Evolutionary conservation across 1,140 invertebrate species (phyloP).

Genomic region (Drepana arcuata): DNA sequence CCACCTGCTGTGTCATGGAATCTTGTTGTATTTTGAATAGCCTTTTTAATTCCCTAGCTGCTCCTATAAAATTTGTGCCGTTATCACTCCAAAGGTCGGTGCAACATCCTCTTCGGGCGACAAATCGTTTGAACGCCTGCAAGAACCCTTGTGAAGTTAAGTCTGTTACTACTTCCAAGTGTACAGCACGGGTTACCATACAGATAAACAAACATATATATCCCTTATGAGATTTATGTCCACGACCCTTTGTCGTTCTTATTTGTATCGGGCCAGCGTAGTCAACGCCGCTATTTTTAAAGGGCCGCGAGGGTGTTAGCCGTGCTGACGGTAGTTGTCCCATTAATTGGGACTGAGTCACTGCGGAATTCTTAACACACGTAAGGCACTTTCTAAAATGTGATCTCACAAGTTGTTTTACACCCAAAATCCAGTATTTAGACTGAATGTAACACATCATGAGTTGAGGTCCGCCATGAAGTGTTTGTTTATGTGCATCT

Average conservation of each 20-base stretch:
- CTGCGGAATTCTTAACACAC: constrained; percentile 11
- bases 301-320: constrained; percentile 20
- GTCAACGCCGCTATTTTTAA: constrained; percentile 29
- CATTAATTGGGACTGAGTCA: constrained; percentile 20
- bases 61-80: constrained; percentile 36
- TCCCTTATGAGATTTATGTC: constrained; percentile 4
- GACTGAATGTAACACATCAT: neutral
- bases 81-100: constrained; percentile 1
- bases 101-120: constrained; percentile 21
- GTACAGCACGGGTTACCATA: constrained; percentile 8
- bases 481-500: neutral
- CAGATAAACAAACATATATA: constrained; percentile 7
- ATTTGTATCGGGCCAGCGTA: constrained; percentile 26
- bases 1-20: neutral
- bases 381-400: constrained; percentile 1
- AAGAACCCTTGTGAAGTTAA: constrained; percentile 34
- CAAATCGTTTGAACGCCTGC: constrained; percentile 29
- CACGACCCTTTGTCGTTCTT: constrained; percentile 2
- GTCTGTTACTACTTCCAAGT: constrained; percentile 18
- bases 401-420: neutral
- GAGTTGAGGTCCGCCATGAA: neutral
- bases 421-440: neutral
- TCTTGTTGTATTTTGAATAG: neutral
- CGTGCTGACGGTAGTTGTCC: constrained; percentile 19
- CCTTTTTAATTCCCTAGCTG: constrained; percentile 1